Conservation (phyloP, 2,888 invertebrate genomes). For the Cephalotes varians region DNA sequence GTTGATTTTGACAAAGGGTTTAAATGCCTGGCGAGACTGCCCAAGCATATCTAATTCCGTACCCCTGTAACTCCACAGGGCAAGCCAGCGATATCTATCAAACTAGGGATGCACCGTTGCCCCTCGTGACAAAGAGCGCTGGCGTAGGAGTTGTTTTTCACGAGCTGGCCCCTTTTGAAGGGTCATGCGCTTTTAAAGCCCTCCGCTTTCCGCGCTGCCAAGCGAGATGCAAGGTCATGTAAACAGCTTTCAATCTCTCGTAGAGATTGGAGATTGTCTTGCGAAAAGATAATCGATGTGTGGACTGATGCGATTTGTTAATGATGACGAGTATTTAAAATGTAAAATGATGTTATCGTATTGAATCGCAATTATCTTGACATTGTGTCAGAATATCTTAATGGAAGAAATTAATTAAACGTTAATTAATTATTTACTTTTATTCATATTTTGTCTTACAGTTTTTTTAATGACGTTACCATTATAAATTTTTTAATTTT, state of each 20-base stretch:
- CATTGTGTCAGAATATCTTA: not conserved
- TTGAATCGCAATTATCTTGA: not conserved
- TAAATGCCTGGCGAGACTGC: conserved; percentile 73
- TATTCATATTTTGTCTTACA: not conserved
- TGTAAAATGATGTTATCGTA: not conserved
- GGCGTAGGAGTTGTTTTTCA: conserved; percentile 59
- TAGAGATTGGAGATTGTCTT: conserved; percentile 8
- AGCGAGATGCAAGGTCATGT: conserved; percentile 45
- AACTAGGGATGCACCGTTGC: conserved; percentile 56
- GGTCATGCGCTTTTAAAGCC: conserved; percentile 53
- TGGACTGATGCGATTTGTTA: not conserved
- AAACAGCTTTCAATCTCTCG: conserved; percentile 29
- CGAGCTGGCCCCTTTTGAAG: conserved; percentile 53
- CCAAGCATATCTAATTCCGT: conserved; percentile 65
- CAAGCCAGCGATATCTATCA: conserved; percentile 72
- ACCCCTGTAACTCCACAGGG: conserved; percentile 62
- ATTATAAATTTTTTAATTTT: not conserved
- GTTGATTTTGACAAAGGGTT: conserved; percentile 76
- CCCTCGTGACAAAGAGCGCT: conserved; percentile 57
- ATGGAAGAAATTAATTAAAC: not conserved
- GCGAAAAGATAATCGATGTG: not conserved
- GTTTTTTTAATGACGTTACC: not conserved
- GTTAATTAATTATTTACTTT: not conserved
- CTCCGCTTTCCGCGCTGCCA: conserved; percentile 24
- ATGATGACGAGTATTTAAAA: not conserved